Evolutionary conservation across 2,888 invertebrate genomes (phyloP).

Genomic region (Campopleginae sp.): DNA sequence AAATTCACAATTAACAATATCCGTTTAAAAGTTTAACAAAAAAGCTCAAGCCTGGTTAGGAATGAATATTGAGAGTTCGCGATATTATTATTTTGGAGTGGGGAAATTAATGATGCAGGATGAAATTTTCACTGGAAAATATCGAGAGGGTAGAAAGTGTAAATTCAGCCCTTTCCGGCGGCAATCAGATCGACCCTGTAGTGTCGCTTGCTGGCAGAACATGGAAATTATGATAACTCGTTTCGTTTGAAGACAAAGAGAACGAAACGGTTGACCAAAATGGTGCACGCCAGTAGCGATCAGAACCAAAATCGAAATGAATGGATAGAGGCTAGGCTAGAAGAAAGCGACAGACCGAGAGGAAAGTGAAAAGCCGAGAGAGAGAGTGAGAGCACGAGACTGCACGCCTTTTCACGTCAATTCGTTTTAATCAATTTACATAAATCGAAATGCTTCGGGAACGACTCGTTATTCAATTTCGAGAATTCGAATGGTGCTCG

Average conservation of each 20-base stretch:
- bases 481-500: conserved; percentile 23
- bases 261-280: conserved; percentile 79
- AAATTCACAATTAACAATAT: too few relatives aligned
- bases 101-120: too few relatives aligned
- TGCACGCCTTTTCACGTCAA: conserved; percentile 53
- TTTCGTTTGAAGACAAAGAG: conserved; percentile 68
- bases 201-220: conserved; percentile 38
- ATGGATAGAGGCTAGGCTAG: conserved; percentile 5
- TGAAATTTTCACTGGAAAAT: too few relatives aligned
- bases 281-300: conserved; percentile 69
- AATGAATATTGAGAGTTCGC: too few relatives aligned
- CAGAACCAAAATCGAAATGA: conserved; percentile 50
- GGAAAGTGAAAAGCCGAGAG: conserved; percentile 37
- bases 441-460: conserved; percentile 65
- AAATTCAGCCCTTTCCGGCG: background rate
- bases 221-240: conserved; percentile 77
- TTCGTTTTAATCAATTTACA: conserved; percentile 65
- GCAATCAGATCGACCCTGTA: conserved; percentile 7
- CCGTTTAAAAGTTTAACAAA: too few relatives aligned
- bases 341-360: conserved; percentile 4
- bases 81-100: too few relatives aligned
- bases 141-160: too few relatives aligned
- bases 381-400: conserved; percentile 31
- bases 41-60: too few relatives aligned
- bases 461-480: conserved; percentile 66